phyloP scores from a whole-genome alignment of 2,888 invertebrate genomes.

The Ectobius pallidus region DNA sequence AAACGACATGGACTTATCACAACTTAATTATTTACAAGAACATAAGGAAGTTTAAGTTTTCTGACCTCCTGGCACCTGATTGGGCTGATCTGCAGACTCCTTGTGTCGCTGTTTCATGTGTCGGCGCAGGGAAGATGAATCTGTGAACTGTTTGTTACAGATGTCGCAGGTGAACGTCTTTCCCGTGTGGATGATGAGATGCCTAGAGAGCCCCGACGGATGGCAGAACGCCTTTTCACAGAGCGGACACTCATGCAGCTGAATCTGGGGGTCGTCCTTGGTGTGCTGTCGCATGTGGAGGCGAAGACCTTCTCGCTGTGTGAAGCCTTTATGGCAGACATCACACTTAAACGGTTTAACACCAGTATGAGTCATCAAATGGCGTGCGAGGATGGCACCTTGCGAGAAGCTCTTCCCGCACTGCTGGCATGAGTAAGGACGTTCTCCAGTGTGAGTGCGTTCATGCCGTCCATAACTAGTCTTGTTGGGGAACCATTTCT shows the following conservation, averaged over 20 bases:
- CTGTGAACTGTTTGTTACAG: conserved; percentile 71
- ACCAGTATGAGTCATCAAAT: conserved; percentile 64
- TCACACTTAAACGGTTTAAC: conserved; percentile 71
- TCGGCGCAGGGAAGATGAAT: conserved; percentile 72
- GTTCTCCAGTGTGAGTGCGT: conserved; percentile 69
- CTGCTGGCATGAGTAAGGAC: conserved; percentile 60
- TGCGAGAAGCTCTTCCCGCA: conserved; percentile 74
- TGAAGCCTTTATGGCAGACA: conserved; percentile 70
- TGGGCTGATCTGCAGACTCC: not conserved
- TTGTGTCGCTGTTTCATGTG: conserved; percentile 55
- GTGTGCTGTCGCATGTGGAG: conserved; percentile 67
- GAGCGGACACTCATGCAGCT: conserved; percentile 69
- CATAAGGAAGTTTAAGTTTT: too few relatives aligned
- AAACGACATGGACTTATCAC: too few relatives aligned
- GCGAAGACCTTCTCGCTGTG: conserved; percentile 71
- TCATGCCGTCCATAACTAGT: conserved; percentile 72
- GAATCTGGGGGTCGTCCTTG: conserved; percentile 62
- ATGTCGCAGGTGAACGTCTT: conserved; percentile 67
- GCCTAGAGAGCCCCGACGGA: conserved; percentile 70
- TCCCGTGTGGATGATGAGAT: conserved; percentile 69
- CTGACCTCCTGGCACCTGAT: too few relatives aligned
- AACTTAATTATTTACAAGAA: too few relatives aligned
- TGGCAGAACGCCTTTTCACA: conserved; percentile 67
- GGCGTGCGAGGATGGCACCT: conserved; percentile 70
- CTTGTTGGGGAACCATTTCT: conserved; percentile 70